Conservation (phyloP, 2,113 vertebrate genomes). For the Entelurus aequoreus region DNA sequence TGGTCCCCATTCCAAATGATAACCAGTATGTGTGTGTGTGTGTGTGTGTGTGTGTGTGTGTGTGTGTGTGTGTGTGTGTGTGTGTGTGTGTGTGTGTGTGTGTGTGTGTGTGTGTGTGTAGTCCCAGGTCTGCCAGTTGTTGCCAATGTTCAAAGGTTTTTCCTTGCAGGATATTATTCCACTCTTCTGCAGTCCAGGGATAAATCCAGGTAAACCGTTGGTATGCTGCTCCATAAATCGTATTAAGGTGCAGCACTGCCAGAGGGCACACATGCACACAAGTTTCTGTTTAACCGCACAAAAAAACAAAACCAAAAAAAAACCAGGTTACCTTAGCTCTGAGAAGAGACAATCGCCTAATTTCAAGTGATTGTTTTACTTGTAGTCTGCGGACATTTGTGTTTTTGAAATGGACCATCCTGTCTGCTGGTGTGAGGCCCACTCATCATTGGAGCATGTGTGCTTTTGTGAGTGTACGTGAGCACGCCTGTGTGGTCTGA, state of each 20-base stretch:
- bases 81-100: too few species aligned
- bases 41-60: too few species aligned
- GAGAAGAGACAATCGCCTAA: slow-evolving; percentile 16
- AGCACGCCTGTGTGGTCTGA: neutral
- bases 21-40: too few species aligned
- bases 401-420: slow-evolving; percentile 42
- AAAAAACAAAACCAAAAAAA: slow-evolving; percentile 32
- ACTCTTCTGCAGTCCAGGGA: slow-evolving; percentile 53
- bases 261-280: slow-evolving; percentile 49
- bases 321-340: slow-evolving; percentile 17
- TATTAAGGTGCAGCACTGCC: slow-evolving; percentile 44
- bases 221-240: slow-evolving; percentile 65
- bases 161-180: slow-evolving; percentile 67
- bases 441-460: slow-evolving; percentile 21
- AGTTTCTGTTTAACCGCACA: slow-evolving; percentile 10
- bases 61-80: too few species aligned
- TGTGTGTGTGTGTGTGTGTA: slow-evolving; percentile 1
- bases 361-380: slow-evolving; percentile 11
- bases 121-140: slow-evolving; percentile 34
- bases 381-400: slow-evolving; percentile 31
- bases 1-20: too few species aligned
- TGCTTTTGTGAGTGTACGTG: slow-evolving; percentile 13
- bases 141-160: slow-evolving; percentile 59
- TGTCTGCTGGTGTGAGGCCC: slow-evolving; percentile 29
- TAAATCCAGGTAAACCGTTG: slow-evolving; percentile 68